phyloP scores from a whole-genome alignment of 37 sponge, comb jelly and placozoan species.

The Halichondria panicea region DNA sequence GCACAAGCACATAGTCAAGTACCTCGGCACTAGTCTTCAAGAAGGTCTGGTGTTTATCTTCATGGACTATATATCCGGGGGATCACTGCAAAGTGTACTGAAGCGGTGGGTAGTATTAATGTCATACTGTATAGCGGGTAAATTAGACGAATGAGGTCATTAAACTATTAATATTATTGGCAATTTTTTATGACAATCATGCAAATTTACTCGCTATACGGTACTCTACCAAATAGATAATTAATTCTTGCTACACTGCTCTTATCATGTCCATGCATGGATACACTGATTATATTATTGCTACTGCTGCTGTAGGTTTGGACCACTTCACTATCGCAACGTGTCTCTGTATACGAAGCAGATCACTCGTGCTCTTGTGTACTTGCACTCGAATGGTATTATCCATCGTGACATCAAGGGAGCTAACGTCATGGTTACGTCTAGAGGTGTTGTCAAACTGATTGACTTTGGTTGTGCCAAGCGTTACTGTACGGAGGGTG shows the following conservation, averaged over 20 bases:
- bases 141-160: no score
- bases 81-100: conserved; percentile 74
- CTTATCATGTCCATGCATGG: no score
- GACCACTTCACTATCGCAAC: conserved; percentile 60
- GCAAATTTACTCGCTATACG: no score
- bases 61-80: conserved; percentile 93
- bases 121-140: no score
- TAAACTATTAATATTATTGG: no score
- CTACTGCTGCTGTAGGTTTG: conserved; percentile 81
- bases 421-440: conserved; percentile 87
- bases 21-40: conserved; percentile 79
- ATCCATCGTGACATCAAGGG: conserved; percentile 95
- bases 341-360: conserved; percentile 76
- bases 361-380: conserved; percentile 71
- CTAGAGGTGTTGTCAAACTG: conserved; percentile 78
- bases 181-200: no score
- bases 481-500: conserved; percentile 53
- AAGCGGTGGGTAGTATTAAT: conserved; percentile 74
- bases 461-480: conserved; percentile 97
- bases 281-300: no score
- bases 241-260: no score
- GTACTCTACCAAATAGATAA: no score
- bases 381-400: conserved; percentile 81
- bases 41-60: conserved; percentile 74
- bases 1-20: conserved; percentile 86